Base-by-base conservation (phyloP, 2,113 vertebrate genomes). In the Rutilus rutilus region DNA sequence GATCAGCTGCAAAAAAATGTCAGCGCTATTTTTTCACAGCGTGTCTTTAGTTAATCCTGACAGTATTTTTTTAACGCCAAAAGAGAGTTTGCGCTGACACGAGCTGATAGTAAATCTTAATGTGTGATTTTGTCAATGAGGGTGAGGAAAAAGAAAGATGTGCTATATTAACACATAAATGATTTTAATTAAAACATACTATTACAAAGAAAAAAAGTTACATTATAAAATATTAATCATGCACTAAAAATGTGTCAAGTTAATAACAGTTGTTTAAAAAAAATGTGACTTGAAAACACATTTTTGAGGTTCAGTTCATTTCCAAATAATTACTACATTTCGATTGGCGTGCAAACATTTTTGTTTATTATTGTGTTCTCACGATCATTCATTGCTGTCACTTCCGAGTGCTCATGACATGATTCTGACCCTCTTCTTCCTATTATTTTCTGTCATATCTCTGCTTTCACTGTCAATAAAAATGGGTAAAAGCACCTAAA, bases 381-480 rank as follows among this genome's bases (percentile, higher is more conserved):
- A 47, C 17, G 6, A 47, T 75, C n/a, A 45, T 6, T 74, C 6
- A 73, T 42, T 73, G 21, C 36, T 42, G 42, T 74, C 39, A 47
- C 12, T 25, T 75, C 45, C 0, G 6, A 47, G 45, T 47, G 25
- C 71, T 47, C 71, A 15, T 73, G 23, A 25, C 36, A 47, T 74
- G 2, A 15, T 47, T 12, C 11, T 15, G 42, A 47, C 12, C 6
- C 42, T 75, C 42, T 47, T 47, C 42, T 17, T 75, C 11, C 1
- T 10, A 12, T 47, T 0, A 74, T 50, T 65, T 47, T 47, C 15
- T 81, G 1, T 81, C 79, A 50, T 81, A 42, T 30, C 78, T 62
- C 79, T 25, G 54, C 75, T 21, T 57, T 33, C 5, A 5, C 75
- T 78, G 27, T 78, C 52, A 78, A 78, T 78, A 36, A 80, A 81